Evolutionary conservation across 2,797 vertebrate species (phyloP).

Genomic region (Takifugu rubripes): DNA sequence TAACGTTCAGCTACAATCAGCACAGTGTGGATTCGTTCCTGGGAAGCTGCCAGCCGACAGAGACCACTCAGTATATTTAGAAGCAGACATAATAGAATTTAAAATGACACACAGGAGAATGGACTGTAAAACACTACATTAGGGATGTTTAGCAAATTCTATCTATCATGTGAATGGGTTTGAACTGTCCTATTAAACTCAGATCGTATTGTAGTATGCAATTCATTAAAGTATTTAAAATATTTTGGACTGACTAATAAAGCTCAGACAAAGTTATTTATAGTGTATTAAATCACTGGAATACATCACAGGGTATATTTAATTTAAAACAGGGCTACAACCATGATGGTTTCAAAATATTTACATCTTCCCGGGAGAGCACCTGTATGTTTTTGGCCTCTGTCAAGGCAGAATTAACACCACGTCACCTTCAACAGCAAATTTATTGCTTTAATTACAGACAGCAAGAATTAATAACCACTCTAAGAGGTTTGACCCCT

Average conservation of each 20-base stretch:
- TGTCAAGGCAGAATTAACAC: constrained; percentile 67
- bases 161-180: too few species aligned
- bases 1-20: constrained; percentile 29
- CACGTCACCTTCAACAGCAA: constrained; percentile 53
- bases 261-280: too few species aligned
- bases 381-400: constrained; percentile 57
- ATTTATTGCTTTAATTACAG: constrained; percentile 78
- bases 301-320: not conserved
- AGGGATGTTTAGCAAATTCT: too few species aligned
- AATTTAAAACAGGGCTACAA: not conserved
- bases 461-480: constrained; percentile 59
- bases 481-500: constrained; percentile 57
- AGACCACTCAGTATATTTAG: constrained; percentile 7
- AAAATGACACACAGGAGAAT: not conserved
- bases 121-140: not conserved
- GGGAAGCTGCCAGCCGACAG: constrained; percentile 22
- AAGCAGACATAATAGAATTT: constrained; percentile 1
- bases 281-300: too few species aligned
- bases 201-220: too few species aligned
- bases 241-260: too few species aligned
- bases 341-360: not conserved
- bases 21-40: constrained; percentile 26
- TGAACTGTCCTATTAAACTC: too few species aligned
- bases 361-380: constrained; percentile 30
- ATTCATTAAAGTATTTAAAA: too few species aligned